Evolutionary conservation across 2,113 vertebrate species (phyloP).

Genomic region (Merops nubicus): DNA sequence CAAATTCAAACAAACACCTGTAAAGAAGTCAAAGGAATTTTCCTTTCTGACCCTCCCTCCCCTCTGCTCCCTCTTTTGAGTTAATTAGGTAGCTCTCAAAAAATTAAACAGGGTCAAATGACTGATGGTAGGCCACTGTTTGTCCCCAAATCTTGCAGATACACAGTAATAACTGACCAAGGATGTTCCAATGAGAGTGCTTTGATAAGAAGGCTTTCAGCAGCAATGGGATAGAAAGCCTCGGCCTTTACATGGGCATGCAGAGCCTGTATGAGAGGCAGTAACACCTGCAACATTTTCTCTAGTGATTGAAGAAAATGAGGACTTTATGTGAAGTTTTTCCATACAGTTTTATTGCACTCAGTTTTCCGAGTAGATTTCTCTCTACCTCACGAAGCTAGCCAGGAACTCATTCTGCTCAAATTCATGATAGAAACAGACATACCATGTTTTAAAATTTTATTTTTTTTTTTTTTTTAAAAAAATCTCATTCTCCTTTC

Average conservation of each 20-base stretch:
- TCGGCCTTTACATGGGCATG: neutral
- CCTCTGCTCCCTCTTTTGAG: rapidly evolving
- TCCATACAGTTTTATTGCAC: neutral
- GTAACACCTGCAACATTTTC: neutral
- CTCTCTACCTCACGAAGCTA: neutral
- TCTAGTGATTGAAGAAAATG: neutral
- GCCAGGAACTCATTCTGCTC: neutral
- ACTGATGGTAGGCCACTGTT: neutral
- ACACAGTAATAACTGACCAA: neutral
- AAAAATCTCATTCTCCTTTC: neutral
- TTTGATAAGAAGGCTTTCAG: neutral
- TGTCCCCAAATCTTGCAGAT: neutral
- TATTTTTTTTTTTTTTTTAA: too few species aligned
- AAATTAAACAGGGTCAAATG: neutral
- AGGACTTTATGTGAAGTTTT: neutral
- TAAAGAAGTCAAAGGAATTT: neutral
- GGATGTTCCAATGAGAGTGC: neutral
- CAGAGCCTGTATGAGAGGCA: neutral
- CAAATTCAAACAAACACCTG: neutral
- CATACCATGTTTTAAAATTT: too few species aligned
- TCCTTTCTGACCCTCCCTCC: neutral
- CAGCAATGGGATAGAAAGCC: neutral
- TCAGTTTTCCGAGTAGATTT: neutral
- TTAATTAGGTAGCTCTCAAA: neutral
- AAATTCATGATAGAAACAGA: neutral